phyloP scores from a whole-genome alignment of 1,140 invertebrate species.

The Drosophila suzukii region DNA sequence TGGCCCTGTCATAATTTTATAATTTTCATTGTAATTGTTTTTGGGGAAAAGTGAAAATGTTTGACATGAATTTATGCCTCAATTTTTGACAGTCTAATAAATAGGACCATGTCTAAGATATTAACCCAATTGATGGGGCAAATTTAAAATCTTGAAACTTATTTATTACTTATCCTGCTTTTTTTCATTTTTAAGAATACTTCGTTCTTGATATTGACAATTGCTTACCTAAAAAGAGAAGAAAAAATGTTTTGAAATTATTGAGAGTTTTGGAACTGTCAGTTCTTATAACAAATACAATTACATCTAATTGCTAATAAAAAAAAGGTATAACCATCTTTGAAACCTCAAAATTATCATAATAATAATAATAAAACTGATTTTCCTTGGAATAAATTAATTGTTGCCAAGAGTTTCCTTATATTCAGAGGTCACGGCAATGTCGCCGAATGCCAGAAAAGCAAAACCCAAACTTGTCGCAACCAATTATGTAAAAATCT shows the following conservation, averaged over 20 bases:
- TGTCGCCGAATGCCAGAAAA: constrained; percentile 15
- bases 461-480: constrained; percentile 24
- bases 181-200: too few species aligned
- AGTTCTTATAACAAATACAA: too few species aligned
- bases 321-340: too few species aligned
- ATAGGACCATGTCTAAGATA: not conserved
- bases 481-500: constrained; percentile 50
- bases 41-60: constrained; percentile 35
- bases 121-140: constrained; percentile 21
- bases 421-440: constrained; percentile 13
- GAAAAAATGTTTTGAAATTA: not conserved
- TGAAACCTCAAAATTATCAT: not conserved
- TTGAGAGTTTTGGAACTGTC: too few species aligned
- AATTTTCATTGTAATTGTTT: constrained; percentile 48
- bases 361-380: not conserved
- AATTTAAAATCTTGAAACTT: not conserved
- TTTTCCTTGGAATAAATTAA: constrained; percentile 26
- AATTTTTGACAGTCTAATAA: constrained; percentile 10
- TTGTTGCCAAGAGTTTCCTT: not conserved
- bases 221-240: constrained; percentile 34
- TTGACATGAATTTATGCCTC: constrained; percentile 33
- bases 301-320: too few species aligned
- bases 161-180: constrained; percentile 32
- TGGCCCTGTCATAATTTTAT: constrained; percentile 38
- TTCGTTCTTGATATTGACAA: not conserved